Evolutionary conservation across 2,888 invertebrate genomes (phyloP).

Genomic region (Polia nebulosa): DNA sequence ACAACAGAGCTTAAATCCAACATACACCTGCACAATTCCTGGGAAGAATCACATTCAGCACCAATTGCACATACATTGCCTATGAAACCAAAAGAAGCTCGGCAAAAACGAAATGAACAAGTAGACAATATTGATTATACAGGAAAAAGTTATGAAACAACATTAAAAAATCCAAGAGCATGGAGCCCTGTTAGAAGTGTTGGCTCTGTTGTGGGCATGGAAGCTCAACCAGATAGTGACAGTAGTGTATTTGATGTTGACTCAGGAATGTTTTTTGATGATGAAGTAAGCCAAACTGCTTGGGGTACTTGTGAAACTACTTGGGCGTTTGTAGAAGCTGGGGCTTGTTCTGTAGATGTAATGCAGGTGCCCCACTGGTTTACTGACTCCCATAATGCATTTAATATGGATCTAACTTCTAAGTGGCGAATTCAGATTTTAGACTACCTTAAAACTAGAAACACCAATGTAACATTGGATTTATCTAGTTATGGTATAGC

Average conservation of each 20-base stretch:
- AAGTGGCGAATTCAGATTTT: constrained; percentile 95
- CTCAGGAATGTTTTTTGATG: constrained; percentile 95
- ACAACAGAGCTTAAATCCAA: constrained; percentile 86
- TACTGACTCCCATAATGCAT: constrained; percentile 91
- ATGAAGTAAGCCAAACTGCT: constrained; percentile 93
- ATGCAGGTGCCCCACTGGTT: constrained; percentile 95
- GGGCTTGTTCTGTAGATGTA: constrained; percentile 95
- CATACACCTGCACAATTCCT: constrained; percentile 91
- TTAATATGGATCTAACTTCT: constrained; percentile 92
- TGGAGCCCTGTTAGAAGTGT: constrained; percentile 97
- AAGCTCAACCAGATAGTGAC: constrained; percentile 96
- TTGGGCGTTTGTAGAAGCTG: constrained; percentile 96
- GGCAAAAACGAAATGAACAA: constrained; percentile 80
- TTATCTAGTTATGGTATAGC: constrained; percentile 93
- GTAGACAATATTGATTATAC: constrained; percentile 89
- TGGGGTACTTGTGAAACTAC: constrained; percentile 96
- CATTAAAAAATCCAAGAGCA: constrained; percentile 95
- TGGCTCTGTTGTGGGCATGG: constrained; percentile 95
- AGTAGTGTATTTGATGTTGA: constrained; percentile 95
- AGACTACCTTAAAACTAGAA: constrained; percentile 92
- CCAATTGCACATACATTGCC: constrained; percentile 93
- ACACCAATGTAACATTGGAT: constrained; percentile 86
- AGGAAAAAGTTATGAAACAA: constrained; percentile 93
- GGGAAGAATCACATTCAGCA: constrained; percentile 94
- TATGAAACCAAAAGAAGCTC: constrained; percentile 84